A percentile compares a stretch with the other conserved stretches of the same genome.
These are phyloP conservation scores for Drosophila kanapiae DNA, from an alignment of 1,140 invertebrate genomes.

Conservation along the genomic window DNA sequence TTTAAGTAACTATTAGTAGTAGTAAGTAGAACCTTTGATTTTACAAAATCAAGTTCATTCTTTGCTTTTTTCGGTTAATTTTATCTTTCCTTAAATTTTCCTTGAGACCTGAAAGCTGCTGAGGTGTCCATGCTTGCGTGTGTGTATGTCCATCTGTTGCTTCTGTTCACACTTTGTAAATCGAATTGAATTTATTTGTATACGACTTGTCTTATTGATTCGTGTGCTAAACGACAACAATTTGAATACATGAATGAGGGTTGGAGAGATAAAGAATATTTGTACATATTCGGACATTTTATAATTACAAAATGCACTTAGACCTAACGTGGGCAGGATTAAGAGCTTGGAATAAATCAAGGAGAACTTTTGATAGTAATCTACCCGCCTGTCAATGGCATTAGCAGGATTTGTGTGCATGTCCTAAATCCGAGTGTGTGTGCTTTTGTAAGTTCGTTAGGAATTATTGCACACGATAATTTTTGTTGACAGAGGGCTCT, in stretches of 20 bases:
- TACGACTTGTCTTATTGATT: conserved; percentile 6
- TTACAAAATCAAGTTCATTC: background rate
- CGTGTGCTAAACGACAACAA: background rate
- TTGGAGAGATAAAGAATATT: background rate
- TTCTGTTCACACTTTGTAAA: conserved; percentile 10
- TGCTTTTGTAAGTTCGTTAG: conserved; percentile 12
- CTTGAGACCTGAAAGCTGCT: conserved; percentile 10
- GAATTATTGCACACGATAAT: conserved; percentile 32
- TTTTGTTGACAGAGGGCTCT: conserved; percentile 38
- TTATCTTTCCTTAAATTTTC: background rate
- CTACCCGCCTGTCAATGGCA: conserved; percentile 13
- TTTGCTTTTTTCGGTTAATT: background rate
- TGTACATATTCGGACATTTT: background rate
- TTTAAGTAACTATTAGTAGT: background rate
- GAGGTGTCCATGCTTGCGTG: background rate
- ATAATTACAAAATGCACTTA: background rate
- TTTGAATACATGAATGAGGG: background rate
- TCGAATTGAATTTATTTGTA: conserved; percentile 21
- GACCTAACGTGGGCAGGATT: background rate
- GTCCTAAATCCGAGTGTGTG: conserved; percentile 5
- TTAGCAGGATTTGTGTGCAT: background rate
- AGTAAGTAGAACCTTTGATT: background rate
- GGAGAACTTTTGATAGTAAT: conserved; percentile 11
- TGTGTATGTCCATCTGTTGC: conserved; percentile 1
- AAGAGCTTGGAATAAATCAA: conserved; percentile 2